A percentile compares a stretch with the other conserved stretches of the same genome.
These are phyloP conservation scores for Eupleurogrammus muticus DNA, from an alignment of 2,797 vertebrate species.

Conservation along the genomic window DNA sequence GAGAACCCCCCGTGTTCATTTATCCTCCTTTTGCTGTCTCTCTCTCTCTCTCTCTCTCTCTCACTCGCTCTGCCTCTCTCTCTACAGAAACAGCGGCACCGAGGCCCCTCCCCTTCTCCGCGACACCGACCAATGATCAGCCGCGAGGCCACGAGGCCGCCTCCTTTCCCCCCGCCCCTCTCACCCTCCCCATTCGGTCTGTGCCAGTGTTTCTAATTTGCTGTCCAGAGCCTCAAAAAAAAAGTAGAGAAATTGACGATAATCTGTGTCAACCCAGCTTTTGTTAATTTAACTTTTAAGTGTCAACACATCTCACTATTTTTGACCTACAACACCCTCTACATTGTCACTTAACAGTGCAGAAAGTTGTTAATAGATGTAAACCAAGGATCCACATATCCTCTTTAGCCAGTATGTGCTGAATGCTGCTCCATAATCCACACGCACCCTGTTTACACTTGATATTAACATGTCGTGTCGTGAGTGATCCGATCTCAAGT, in stretches of 20 bases:
- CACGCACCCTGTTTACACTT: no score
- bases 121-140: slow-evolving; percentile 81
- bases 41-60: slow-evolving; percentile 54
- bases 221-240: slow-evolving; percentile 31
- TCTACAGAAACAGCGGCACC: slow-evolving; percentile 78
- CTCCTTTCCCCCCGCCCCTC: slow-evolving; percentile 65
- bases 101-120: slow-evolving; percentile 78
- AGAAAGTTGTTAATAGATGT: slow-evolving; percentile 31
- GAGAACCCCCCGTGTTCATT: slow-evolving; percentile 74
- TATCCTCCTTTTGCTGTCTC: slow-evolving; percentile 64
- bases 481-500: no score
- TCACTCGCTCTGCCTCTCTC: slow-evolving; percentile 66
- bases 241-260: slow-evolving; percentile 35
- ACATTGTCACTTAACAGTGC: background rate
- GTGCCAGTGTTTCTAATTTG: background rate
- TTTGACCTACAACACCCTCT: background rate
- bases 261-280: slow-evolving; percentile 5
- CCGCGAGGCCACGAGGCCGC: slow-evolving; percentile 71
- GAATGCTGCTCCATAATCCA: no score
- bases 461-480: no score
- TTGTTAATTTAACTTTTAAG: slow-evolving; percentile 5
- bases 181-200: slow-evolving; percentile 18
- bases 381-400: slow-evolving; percentile 10
- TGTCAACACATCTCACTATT: background rate
- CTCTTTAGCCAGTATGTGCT: slow-evolving; percentile 4